Percentiles rank a stretch among this genome's conserved stretches.
Conservation (phyloP, 64 coral and sea anemone species). For the Pachyseris speciosa region DNA sequence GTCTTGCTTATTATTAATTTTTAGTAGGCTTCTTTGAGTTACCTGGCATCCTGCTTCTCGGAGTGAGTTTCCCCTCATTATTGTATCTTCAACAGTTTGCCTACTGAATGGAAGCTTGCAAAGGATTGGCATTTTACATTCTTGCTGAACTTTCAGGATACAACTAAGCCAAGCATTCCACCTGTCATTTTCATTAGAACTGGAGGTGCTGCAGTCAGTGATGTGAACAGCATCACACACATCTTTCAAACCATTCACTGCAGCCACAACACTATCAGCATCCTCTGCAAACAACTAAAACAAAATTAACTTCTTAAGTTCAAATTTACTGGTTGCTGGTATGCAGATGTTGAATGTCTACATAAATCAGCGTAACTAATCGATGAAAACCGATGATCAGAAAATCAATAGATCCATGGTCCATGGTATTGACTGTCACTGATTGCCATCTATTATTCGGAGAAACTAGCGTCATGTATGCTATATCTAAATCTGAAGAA, state of each 20-base stretch:
- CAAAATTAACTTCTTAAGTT: neutral
- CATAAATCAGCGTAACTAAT: no score
- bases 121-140: slow-evolving; percentile 3
- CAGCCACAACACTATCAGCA: neutral
- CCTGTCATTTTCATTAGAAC: neutral
- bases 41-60: slow-evolving; percentile 34
- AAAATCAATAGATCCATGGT: no score
- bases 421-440: no score
- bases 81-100: slow-evolving; percentile 21
- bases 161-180: slow-evolving; percentile 26
- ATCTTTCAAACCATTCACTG: neutral
- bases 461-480: no score
- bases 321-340: no score
- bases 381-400: no score
- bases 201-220: neutral
- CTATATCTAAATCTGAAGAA: no score
- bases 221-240: slow-evolving; percentile 33
- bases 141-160: slow-evolving; percentile 6
- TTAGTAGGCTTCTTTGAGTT: neutral
- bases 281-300: slow-evolving; percentile 1
- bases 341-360: no score
- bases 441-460: no score
- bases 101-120: slow-evolving; percentile 34
- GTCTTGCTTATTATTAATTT: no score
- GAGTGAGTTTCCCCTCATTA: slow-evolving; percentile 11